Evolutionary conservation across 2,888 invertebrate genomes (phyloP).

Genomic region (Eristalis tenax): DNA sequence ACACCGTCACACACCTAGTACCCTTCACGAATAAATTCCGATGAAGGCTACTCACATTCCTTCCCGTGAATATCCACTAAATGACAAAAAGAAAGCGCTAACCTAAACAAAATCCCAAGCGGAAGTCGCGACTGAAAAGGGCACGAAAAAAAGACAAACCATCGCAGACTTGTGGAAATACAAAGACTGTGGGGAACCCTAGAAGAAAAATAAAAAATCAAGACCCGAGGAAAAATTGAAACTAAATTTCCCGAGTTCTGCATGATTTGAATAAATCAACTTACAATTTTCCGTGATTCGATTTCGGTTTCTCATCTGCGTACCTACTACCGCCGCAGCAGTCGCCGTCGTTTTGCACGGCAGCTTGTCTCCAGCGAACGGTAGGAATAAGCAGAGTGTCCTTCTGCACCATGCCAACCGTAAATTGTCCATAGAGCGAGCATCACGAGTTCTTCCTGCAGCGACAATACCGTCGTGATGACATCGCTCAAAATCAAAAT

Average conservation of each 20-base stretch:
- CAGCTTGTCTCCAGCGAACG: background rate
- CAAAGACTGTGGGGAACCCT: background rate
- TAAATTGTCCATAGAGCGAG: constrained; percentile 63
- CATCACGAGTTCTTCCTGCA: constrained; percentile 33
- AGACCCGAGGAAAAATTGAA: constrained; percentile 64
- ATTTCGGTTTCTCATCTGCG: constrained; percentile 70
- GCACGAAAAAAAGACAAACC: constrained; percentile 30
- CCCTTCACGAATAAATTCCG: background rate
- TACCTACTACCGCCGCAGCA: constrained; percentile 28
- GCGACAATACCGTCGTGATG: constrained; percentile 63
- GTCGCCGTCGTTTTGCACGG: constrained; percentile 21
- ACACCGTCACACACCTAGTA: no score
- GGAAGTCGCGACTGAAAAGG: constrained; percentile 29
- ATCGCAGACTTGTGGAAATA: background rate
- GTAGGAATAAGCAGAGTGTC: constrained; percentile 31
- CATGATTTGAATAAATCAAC: constrained; percentile 74
- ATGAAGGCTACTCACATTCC: background rate
- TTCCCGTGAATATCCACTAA: constrained; percentile 20
- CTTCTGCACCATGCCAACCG: constrained; percentile 19
- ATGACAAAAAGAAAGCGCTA: constrained; percentile 9
- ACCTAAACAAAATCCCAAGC: constrained; percentile 30
- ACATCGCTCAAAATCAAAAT: constrained; percentile 71
- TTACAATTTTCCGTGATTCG: constrained; percentile 73
- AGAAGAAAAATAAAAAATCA: constrained; percentile 3
- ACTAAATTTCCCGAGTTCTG: constrained; percentile 71